phyloP scores from a whole-genome alignment of 2,113 vertebrate species.

The Dicaeum eximium region DNA sequence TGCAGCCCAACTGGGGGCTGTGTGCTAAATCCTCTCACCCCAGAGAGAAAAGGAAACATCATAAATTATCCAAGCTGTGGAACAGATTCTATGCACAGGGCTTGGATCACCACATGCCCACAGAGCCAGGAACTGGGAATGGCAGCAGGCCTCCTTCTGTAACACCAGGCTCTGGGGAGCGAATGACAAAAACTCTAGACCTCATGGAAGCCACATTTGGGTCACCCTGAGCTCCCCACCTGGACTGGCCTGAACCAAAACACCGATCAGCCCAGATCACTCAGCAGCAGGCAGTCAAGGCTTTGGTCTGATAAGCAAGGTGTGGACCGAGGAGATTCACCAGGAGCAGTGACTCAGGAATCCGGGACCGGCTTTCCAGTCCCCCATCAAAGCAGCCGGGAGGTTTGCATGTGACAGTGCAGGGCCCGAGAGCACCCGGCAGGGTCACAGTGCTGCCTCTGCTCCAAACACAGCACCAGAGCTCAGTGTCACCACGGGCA shows the following conservation, averaged over 20 bases:
- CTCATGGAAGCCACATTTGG: not conserved
- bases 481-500: not conserved
- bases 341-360: not conserved
- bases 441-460: not conserved
- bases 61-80: not conserved
- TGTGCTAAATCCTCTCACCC: not conserved
- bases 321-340: not conserved
- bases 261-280: not conserved
- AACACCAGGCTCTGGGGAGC: not conserved
- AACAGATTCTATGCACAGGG: not conserved
- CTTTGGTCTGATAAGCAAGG: not conserved
- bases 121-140: not conserved
- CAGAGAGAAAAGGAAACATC: not conserved
- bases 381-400: not conserved
- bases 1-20: not conserved
- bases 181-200: not conserved
- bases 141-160: not conserved
- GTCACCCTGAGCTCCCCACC: not conserved
- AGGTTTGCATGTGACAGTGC: not conserved
- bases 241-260: not conserved
- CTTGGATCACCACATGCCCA: not conserved
- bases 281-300: not conserved
- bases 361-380: not conserved
- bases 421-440: not conserved
- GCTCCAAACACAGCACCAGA: not conserved